These are phyloP conservation scores for Hemiprocne comata DNA, from an alignment of 2,113 vertebrate species.

Conservation along the genomic window DNA sequence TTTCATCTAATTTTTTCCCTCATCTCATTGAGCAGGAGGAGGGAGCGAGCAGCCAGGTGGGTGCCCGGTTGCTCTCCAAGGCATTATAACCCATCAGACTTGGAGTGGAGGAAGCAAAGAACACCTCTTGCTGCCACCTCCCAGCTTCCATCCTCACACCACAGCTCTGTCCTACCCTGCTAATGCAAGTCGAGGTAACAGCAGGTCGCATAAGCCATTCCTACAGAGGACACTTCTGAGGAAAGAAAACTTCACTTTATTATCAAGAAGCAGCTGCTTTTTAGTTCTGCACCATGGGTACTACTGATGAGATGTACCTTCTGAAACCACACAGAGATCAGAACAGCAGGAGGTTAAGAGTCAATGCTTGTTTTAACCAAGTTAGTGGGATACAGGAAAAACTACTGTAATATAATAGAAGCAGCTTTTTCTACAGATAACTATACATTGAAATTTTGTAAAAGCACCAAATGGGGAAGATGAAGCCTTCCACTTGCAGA, in stretches of 20 bases:
- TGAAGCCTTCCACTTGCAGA: background rate
- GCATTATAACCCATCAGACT: background rate
- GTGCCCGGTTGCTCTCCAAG: background rate
- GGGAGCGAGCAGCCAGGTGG: background rate
- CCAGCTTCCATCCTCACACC: background rate
- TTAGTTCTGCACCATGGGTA: background rate
- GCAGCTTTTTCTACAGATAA: background rate
- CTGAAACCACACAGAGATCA: background rate
- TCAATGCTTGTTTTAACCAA: background rate
- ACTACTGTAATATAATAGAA: background rate
- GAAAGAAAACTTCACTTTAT: background rate
- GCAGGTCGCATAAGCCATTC: background rate
- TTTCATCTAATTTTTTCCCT: background rate
- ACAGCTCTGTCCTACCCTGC: background rate
- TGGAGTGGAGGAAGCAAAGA: rapidly evolving
- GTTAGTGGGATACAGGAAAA: background rate
- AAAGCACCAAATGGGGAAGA: background rate
- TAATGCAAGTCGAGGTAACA: background rate
- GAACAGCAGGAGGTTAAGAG: background rate
- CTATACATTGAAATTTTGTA: background rate
- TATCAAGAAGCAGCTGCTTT: background rate
- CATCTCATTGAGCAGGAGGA: background rate
- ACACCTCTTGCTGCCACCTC: background rate
- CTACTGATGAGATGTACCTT: background rate
- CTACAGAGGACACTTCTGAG: background rate